Conservation (phyloP, 2,113 vertebrate genomes). For the Stegastes partitus region DNA sequence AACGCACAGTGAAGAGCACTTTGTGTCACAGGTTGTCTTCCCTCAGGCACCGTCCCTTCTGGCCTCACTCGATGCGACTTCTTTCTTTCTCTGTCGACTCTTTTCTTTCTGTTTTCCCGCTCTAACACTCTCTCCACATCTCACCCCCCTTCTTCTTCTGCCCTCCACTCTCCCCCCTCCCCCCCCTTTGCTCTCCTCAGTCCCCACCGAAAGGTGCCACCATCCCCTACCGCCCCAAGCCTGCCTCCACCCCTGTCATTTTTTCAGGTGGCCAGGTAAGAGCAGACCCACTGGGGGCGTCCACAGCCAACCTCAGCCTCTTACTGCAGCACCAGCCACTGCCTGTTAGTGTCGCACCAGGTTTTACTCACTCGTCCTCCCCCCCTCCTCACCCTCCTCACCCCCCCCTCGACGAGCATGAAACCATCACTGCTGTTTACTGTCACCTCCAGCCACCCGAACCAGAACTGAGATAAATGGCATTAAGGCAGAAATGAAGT, state of each 20-base stretch:
- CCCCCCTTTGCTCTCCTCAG: constrained; percentile 92
- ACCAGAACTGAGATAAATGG: constrained; percentile 62
- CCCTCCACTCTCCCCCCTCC: constrained; percentile 87
- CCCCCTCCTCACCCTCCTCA: constrained; percentile 84
- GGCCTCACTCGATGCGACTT: constrained; percentile 72
- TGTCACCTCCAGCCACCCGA: constrained; percentile 36
- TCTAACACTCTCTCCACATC: constrained; percentile 78
- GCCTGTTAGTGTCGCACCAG: constrained; percentile 99
- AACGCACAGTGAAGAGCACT: constrained; percentile 76
- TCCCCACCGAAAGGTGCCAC: constrained; percentile 99
- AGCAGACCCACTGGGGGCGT: constrained; percentile 99
- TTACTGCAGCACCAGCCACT: constrained; percentile 99
- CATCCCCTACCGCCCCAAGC: constrained; percentile 99
- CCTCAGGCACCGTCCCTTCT: constrained; percentile 74
- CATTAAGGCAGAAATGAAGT: not conserved
- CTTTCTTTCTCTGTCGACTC: constrained; percentile 43
- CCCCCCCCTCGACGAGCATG: constrained; percentile 67
- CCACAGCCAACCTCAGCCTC: constrained; percentile 99
- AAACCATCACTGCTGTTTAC: constrained; percentile 65
- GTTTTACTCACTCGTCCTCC: constrained; percentile 89
- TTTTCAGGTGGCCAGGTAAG: constrained; percentile 99
- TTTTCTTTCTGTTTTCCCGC: constrained; percentile 42
- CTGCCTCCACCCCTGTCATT: constrained; percentile 99
- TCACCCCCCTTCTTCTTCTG: constrained; percentile 52
- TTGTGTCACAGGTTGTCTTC: constrained; percentile 73